Conservation (phyloP, 1,140 invertebrate species). For the Epicauta chinensis region DNA sequence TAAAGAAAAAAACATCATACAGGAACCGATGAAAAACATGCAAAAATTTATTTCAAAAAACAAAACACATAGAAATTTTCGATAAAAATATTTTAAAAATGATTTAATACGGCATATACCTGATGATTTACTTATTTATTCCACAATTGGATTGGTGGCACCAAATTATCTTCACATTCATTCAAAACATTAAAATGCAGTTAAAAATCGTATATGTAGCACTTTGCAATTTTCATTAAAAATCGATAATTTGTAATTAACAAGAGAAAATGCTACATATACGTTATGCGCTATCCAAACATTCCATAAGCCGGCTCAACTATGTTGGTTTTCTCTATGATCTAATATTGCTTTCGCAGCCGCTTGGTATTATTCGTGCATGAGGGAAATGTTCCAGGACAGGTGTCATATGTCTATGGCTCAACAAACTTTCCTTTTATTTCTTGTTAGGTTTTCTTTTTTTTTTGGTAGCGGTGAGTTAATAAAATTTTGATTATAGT, state of each 20-base stretch:
- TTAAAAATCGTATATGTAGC: conserved; percentile 21
- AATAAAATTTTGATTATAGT: conserved; percentile 16
- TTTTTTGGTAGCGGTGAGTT: conserved; percentile 9
- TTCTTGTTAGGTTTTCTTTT: no score
- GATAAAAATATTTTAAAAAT: conserved; percentile 18
- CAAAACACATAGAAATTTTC: conserved; percentile 36
- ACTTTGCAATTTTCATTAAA: conserved; percentile 12
- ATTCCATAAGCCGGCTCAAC: conserved; percentile 41
- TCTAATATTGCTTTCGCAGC: conserved; percentile 33
- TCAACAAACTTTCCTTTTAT: conserved; percentile 14
- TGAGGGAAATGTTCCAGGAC: conserved; percentile 15
- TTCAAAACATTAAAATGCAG: conserved; percentile 36
- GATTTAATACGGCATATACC: neutral
- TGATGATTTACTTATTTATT: conserved; percentile 7
- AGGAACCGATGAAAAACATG: conserved; percentile 28
- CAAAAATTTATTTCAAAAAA: conserved; percentile 22
- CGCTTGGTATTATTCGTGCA: conserved; percentile 30
- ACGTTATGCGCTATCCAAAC: conserved; percentile 35
- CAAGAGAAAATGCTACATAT: conserved; percentile 22
- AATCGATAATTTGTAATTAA: conserved; percentile 15
- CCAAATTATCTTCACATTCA: conserved; percentile 33
- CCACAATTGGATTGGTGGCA: neutral
- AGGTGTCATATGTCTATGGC: conserved; percentile 16
- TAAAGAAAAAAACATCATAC: conserved; percentile 22
- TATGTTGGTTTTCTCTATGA: conserved; percentile 30